Evolutionary conservation across 2,888 invertebrate genomes (phyloP).

Genomic region (Chironomus riparius): DNA sequence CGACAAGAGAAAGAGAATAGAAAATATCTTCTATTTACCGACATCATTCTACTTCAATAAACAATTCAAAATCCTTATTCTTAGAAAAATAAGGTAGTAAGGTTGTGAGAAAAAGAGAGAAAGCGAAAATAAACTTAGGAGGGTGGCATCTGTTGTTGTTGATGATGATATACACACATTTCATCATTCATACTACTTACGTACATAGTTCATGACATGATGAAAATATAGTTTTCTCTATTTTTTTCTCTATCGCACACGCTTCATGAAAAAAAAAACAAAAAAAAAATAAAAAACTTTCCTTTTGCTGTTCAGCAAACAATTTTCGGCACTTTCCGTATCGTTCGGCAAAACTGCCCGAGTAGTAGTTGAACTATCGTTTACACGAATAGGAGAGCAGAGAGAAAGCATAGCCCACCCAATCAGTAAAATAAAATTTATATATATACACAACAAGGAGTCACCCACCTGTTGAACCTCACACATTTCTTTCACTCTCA

Average conservation of each 20-base stretch:
- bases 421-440: not conserved
- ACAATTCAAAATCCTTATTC: too few species aligned
- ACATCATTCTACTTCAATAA: too few species aligned
- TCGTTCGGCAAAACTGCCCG: not conserved
- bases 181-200: not conserved
- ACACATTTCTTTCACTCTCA: not conserved
- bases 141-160: not conserved
- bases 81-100: too few species aligned
- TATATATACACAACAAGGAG: not conserved
- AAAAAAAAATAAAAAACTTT: not conserved
- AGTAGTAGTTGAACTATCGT: constrained; percentile 17
- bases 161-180: not conserved
- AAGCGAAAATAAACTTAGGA: too few species aligned
- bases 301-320: too few species aligned
- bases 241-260: not conserved
- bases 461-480: constrained; percentile 20
- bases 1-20: too few species aligned
- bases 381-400: constrained; percentile 13
- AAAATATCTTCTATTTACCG: too few species aligned
- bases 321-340: not conserved
- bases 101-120: too few species aligned
- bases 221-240: constrained; percentile 24
- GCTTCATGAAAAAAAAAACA: not conserved
- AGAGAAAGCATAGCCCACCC: not conserved
- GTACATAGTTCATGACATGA: not conserved